A percentile compares a stretch with the other conserved stretches of the same genome.
Evolutionary conservation across 2,888 invertebrate species (phyloP).

Genomic region (Corbicula japonica): DNA sequence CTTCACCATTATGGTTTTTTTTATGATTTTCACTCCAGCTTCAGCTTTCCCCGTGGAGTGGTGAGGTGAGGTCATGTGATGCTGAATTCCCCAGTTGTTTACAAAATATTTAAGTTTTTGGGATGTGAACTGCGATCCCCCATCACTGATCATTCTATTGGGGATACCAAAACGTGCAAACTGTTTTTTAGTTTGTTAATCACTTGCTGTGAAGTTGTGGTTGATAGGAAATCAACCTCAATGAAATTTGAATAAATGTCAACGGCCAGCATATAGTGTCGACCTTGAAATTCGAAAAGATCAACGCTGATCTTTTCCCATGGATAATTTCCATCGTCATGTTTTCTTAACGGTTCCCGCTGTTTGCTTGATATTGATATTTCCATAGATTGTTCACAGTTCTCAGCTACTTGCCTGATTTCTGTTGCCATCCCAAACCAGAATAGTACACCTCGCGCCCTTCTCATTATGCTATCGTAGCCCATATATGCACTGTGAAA

Average conservation of each 20-base stretch:
- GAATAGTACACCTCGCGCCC: conserved; percentile 37
- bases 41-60: conserved; percentile 58
- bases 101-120: conserved; percentile 38
- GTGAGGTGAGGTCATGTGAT: conserved; percentile 52
- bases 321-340: conserved; percentile 26
- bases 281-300: conserved; percentile 43
- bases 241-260: conserved; percentile 60
- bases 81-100: conserved; percentile 43
- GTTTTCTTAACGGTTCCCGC: conserved; percentile 17
- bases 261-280: conserved; percentile 49
- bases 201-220: conserved; percentile 32
- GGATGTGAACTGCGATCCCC: conserved; percentile 51
- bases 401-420: conserved; percentile 19
- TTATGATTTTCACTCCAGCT: conserved; percentile 51
- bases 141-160: conserved; percentile 37
- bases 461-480: conserved; percentile 29
- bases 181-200: conserved; percentile 52
- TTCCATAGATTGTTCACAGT: conserved; percentile 14
- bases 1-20: conserved; percentile 53
- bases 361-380: conserved; percentile 33
- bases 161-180: conserved; percentile 52
- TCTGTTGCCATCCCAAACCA: conserved; percentile 43
- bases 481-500: conserved; percentile 39
- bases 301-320: conserved; percentile 41
- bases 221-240: conserved; percentile 47